A percentile compares a stretch with the other conserved stretches of the same genome.
These are phyloP conservation scores for Zosterops pallidus DNA, from an alignment of 2,113 vertebrate species.

Conservation along the genomic window DNA sequence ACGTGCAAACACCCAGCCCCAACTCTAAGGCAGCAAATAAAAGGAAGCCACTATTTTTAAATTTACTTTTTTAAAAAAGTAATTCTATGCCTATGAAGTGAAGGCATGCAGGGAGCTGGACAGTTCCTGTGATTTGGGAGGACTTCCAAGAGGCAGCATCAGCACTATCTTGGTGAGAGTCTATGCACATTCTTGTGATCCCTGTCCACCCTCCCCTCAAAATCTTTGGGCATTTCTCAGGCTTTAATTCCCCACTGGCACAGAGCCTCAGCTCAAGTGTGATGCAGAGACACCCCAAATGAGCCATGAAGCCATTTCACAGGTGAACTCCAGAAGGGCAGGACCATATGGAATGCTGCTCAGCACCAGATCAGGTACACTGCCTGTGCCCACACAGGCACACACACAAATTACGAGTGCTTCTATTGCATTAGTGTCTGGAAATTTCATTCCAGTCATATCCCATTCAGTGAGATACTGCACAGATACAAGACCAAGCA, in stretches of 20 bases:
- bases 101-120: background rate
- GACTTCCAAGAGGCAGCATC: background rate
- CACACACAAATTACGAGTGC: background rate
- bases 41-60: background rate
- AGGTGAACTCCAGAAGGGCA: background rate
- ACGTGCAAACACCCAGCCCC: accelerated
- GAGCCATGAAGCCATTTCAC: accelerated
- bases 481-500: conserved; percentile 25
- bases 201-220: accelerated
- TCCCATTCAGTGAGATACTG: conserved; percentile 45
- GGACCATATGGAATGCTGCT: background rate
- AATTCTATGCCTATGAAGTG: background rate
- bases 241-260: background rate
- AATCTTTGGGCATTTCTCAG: background rate
- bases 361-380: background rate
- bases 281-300: background rate
- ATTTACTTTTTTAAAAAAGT: background rate
- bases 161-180: background rate
- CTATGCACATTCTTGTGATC: background rate
- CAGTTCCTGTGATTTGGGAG: background rate
- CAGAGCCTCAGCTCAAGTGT: background rate
- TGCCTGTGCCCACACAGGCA: background rate
- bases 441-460: conserved; percentile 51
- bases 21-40: background rate
- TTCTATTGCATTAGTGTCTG: conserved; percentile 54